Conservation (phyloP, 1,140 invertebrate species). For the Onthophagus taurus region DNA sequence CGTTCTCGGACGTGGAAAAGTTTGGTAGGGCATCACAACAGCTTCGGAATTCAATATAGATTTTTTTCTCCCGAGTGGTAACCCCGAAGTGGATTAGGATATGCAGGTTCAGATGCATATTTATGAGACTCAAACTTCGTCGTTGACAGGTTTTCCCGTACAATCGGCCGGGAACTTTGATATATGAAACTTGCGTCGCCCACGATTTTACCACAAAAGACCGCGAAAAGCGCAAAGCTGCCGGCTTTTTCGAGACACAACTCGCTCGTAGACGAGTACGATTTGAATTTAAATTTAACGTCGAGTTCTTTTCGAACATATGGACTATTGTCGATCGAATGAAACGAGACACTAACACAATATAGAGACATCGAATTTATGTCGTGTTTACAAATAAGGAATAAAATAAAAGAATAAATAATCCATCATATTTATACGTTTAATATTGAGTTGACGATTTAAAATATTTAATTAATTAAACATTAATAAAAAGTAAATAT, state of each 20-base stretch:
- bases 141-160: slow-evolving; percentile 1
- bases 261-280: not conserved
- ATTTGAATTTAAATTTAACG: not conserved
- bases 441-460: no score
- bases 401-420: no score
- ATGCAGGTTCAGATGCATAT: slow-evolving; percentile 10
- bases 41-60: slow-evolving; percentile 11
- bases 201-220: not conserved
- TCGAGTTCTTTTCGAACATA: slow-evolving; percentile 4
- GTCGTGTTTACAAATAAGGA: no score
- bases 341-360: no score
- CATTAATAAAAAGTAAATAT: no score
- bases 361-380: no score
- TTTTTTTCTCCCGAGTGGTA: not conserved
- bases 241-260: not conserved
- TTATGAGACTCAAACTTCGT: slow-evolving; percentile 7
- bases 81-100: slow-evolving; percentile 10
- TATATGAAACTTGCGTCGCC: no score
- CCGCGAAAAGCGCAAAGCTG: not conserved
- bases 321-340: no score
- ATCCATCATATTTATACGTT: no score
- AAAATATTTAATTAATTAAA: no score
- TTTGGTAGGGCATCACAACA: slow-evolving; percentile 9
- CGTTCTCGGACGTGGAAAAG: slow-evolving; percentile 7
- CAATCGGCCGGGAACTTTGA: no score